Base-by-base conservation (phyloP, 2,113 vertebrate species). In the Larimichthys crocea region DNA sequence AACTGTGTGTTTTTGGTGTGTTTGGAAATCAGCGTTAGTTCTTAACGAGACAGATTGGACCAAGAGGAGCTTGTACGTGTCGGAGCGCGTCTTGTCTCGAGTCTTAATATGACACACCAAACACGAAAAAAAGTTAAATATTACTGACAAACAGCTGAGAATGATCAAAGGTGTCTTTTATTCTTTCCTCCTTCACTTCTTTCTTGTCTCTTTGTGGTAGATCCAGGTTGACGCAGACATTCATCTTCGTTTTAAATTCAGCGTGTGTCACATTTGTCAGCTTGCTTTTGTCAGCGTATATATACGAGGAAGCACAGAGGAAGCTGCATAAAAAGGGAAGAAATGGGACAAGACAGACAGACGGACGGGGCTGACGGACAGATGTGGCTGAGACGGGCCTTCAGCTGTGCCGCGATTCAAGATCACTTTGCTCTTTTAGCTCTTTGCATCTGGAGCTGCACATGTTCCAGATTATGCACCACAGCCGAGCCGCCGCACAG, bases 361-460 rank as follows among this genome's bases (percentile, higher is more conserved):
- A 26, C 26, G 26, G 35, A 35, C 35, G 35, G 2, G 46, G 44
- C 76, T 29, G 79, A 76, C 57, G 10, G 83, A 67, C 71, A 67
- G 65, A 83, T 50, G 68, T 9, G 57, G n/a, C 40, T 0, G 64
- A 74, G 44, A 53, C 26, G 10, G 20, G 35, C 52, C 66, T 53
- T 74, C 55, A 70, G 67, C 74, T 15, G 52, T 1, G 2, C 52
- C 42, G 46, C 3, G 6, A 82, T 63, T 63, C 65, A 20, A 61
- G 29, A 82, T 63, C 42, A 5, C 4, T 76, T 61, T 82, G 71
- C 76, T 74, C 66, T 61, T 67, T 79, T 52, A 60, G 79, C 57
- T 35, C 40, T 74, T 82, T 29, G 60, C 84, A 89, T 85, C 84
- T 79, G 84, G 65, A 79, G 72, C 57, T 19, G 15, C 86, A 86